Evolutionary conservation across 2,888 invertebrate species (phyloP), one percentile per base, ranked within the genome.

Genomic region (Prenolepis imparis): DNA sequence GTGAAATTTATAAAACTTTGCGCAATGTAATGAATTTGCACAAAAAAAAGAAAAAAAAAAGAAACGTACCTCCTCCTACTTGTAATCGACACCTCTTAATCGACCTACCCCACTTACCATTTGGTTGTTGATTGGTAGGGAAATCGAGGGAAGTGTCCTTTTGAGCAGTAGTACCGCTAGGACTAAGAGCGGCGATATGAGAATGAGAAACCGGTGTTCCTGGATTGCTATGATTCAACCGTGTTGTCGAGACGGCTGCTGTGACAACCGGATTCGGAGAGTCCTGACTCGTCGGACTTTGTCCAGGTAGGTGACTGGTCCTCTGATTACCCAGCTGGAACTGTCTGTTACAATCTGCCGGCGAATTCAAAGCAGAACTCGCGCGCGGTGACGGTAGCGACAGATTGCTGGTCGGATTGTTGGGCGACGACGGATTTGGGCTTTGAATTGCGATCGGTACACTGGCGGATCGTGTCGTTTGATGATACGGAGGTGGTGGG

Each of bases 401-500:
- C 64, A 97, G 94, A 94, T 97, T 97, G 84, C 96, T 96, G 75
- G 96, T 96, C 66, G 96, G 96, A 93, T 97, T 97, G 89, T 97
- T 97, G 1, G 97, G 97, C 88, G 97, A 97, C 66, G 96, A 96
- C 0, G 97, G 97, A 94, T 96, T 97, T 15, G 97, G 97, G 91
- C 97, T 97, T 92, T 97, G 97, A 91, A 97, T 96, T 57, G 97
- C 97, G 87, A 97, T 97, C 63, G 97, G 97, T 87, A 97, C 97
- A 90, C 97, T 97, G 52, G 97, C 97, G 80, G 97, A 97, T 84
- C 97, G 95, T 82, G 96, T 97, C 36, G 97, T 97, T 93, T 97
- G 97, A 94, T 97, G 97, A 94, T 97, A 97, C 57, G 97, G 97
- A 18, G 97, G 97, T 28, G 97, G 97, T n/a, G 97, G 97, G 6